Conservation (phyloP, 2,797 vertebrate species). For the Gobio occitaniae region DNA sequence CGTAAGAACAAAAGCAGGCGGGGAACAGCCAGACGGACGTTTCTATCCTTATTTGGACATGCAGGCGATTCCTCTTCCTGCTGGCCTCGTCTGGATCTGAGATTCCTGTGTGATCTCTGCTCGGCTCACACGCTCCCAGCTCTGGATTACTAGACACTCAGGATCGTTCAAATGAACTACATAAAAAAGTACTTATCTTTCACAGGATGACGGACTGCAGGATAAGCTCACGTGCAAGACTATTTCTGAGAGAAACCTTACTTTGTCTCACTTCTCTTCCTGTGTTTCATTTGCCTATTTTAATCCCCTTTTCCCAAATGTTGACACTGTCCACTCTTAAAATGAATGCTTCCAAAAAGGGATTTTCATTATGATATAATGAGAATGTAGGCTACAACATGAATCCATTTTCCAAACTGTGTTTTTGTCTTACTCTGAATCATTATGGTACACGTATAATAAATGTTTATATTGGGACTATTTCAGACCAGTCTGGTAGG, state of each 20-base stretch:
- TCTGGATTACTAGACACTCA: not conserved
- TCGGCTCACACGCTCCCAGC: slow-evolving; percentile 18
- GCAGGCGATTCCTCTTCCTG: slow-evolving; percentile 51
- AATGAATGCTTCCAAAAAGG: not conserved
- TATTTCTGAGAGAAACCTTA: not conserved
- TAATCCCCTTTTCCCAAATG: not conserved
- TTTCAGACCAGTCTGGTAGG: too few relatives aligned
- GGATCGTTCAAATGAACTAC: not conserved
- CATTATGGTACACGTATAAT: too few relatives aligned
- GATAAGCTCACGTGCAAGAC: not conserved
- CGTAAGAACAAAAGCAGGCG: slow-evolving; percentile 26
- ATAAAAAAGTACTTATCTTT: not conserved
- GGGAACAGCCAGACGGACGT: slow-evolving; percentile 14
- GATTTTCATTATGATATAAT: not conserved
- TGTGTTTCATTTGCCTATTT: not conserved
- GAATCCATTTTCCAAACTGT: too few relatives aligned
- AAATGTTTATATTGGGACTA: too few relatives aligned
- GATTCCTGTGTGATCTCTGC: slow-evolving; percentile 22
- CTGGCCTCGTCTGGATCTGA: not conserved
- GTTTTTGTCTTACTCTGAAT: too few relatives aligned
- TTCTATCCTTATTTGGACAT: slow-evolving; percentile 58
- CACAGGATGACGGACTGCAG: not conserved
- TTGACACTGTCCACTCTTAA: not conserved
- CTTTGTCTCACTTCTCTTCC: not conserved
- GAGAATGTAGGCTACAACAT: too few relatives aligned